phyloP scores from a whole-genome alignment of 53 echinoderm and acorn worm genomes.

The Crossaster papposus region DNA sequence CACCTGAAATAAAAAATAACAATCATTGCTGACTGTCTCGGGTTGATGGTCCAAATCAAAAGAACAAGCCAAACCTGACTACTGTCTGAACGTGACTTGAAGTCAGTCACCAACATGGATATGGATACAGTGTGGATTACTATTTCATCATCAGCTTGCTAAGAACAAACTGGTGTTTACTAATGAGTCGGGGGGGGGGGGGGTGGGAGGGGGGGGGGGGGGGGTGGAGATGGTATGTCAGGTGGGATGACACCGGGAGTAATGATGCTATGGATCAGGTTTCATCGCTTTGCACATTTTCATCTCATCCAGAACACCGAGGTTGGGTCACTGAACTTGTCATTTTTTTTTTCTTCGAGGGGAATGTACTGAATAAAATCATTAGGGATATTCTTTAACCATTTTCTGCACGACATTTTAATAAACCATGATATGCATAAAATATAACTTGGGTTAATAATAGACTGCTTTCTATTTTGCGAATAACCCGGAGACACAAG shows the following conservation, averaged over 20 bases:
- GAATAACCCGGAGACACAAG: background rate
- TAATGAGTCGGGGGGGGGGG: slow-evolving; percentile 16
- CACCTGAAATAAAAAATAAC: background rate
- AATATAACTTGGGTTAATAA: slow-evolving; percentile 10
- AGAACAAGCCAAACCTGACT: background rate
- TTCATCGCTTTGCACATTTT: background rate
- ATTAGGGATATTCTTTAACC: background rate
- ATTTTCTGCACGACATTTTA: slow-evolving; percentile 1
- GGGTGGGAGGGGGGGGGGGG: no score
- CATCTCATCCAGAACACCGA: background rate
- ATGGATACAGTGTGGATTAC: background rate
- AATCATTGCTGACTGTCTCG: background rate
- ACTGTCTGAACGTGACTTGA: background rate
- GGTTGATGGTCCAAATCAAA: background rate
- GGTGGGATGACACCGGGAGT: slow-evolving; percentile 26
- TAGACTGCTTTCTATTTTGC: background rate
- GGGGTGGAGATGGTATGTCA: slow-evolving; percentile 14
- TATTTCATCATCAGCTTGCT: slow-evolving; percentile 4
- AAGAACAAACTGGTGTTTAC: background rate
- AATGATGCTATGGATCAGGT: slow-evolving; percentile 34
- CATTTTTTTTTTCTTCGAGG: background rate
- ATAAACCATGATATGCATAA: slow-evolving; percentile 16
- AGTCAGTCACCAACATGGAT: background rate
- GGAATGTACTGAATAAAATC: background rate
- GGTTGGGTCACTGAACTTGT: background rate